Evolutionary conservation across 2,888 invertebrate genomes (phyloP).

Genomic region (Adelphocoris suturalis): DNA sequence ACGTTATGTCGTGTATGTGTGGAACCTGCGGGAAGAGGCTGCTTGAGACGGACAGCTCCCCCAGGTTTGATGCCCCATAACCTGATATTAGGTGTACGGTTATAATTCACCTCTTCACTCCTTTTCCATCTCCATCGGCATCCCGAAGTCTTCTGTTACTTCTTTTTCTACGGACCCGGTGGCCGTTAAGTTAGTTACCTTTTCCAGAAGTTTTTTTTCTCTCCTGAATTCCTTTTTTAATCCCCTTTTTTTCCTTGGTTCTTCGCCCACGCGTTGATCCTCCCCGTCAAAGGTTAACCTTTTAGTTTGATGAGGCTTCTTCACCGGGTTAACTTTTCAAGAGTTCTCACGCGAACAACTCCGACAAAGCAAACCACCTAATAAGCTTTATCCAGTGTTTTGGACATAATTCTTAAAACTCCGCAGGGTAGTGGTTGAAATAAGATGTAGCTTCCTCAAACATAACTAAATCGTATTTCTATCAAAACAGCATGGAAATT

Average conservation of each 20-base stretch:
- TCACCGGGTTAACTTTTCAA: not conserved
- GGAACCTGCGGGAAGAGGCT: not conserved
- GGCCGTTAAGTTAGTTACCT: slow-evolving; percentile 50
- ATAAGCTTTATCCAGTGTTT: too few species aligned
- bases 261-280: slow-evolving; percentile 45
- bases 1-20: not conserved
- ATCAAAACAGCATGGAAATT: too few species aligned
- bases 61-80: slow-evolving; percentile 66
- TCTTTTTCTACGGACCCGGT: slow-evolving; percentile 26
- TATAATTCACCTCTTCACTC: slow-evolving; percentile 66
- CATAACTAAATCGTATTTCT: too few species aligned
- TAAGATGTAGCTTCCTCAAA: too few species aligned
- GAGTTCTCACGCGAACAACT: slow-evolving; percentile 6
- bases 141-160: not conserved
- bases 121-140: slow-evolving; percentile 39
- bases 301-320: slow-evolving; percentile 33
- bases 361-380: not conserved
- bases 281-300: slow-evolving; percentile 13
- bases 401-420: too few species aligned
- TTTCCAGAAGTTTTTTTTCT: not conserved
- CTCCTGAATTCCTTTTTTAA: not conserved
- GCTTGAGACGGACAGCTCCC: slow-evolving; percentile 51
- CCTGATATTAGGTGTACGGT: slow-evolving; percentile 70
- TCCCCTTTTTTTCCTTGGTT: not conserved
- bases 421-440: too few species aligned